Evolutionary conservation across 2,888 invertebrate genomes (phyloP).

Genomic region (Noctua pronuba): DNA sequence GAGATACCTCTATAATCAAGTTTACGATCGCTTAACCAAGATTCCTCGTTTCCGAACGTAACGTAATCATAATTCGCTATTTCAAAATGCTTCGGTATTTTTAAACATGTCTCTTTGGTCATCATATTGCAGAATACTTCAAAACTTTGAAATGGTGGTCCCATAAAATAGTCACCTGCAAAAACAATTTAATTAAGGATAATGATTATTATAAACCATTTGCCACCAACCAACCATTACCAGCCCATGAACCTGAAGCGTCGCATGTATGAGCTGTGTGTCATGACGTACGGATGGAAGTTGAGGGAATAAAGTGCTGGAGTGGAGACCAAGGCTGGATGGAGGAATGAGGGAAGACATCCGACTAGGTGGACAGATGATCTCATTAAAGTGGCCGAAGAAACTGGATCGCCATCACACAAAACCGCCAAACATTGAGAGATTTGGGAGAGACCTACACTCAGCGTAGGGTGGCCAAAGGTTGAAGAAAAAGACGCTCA

Average conservation of each 20-base stretch:
- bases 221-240: not conserved
- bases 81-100: too few species aligned
- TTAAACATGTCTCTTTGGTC: constrained; percentile 11
- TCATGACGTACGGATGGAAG: not conserved
- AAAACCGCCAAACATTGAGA: not conserved
- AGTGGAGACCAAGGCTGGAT: not conserved
- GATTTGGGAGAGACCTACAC: not conserved
- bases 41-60: too few species aligned
- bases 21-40: too few species aligned
- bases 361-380: not conserved
- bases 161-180: not conserved
- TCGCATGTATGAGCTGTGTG: not conserved
- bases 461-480: not conserved
- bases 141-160: not conserved
- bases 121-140: constrained; percentile 13
- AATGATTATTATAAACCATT: not conserved
- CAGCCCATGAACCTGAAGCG: not conserved
- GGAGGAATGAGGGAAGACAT: not conserved
- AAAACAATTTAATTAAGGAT: not conserved
- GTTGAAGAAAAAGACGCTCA: too few species aligned
- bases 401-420: not conserved
- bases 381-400: not conserved
- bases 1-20: too few species aligned
- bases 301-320: not conserved
- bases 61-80: too few species aligned